phyloP scores from a whole-genome alignment of 2,797 vertebrate genomes.

The Echeneis naucrates region DNA sequence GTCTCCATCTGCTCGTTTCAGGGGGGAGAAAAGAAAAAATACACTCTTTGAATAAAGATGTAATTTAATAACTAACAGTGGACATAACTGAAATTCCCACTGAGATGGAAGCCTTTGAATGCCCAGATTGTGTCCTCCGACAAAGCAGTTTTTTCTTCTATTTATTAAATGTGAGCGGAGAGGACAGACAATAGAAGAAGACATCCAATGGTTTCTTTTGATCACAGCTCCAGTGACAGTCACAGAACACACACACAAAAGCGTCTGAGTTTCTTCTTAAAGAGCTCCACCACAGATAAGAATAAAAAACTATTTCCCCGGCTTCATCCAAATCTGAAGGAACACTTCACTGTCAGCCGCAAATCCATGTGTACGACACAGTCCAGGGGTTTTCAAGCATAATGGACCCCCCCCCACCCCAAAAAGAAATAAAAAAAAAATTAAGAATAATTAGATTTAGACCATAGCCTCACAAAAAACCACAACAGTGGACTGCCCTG shows the following conservation, averaged over 20 bases:
- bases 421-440: no score
- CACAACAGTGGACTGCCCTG: neutral
- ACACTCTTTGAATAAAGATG: neutral
- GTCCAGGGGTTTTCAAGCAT: constrained; percentile 10
- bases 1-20: neutral
- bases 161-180: no score
- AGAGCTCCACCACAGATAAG: neutral
- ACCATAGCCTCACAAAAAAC: constrained; percentile 27
- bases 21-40: no score
- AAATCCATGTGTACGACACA: neutral
- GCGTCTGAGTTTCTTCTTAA: neutral
- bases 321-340: neutral
- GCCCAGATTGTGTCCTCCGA: neutral
- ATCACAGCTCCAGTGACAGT: neutral
- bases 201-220: neutral
- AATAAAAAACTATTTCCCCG: neutral
- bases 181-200: neutral
- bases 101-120: constrained; percentile 13
- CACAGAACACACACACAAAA: neutral
- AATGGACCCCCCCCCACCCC: neutral
- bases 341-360: neutral
- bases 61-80: neutral
- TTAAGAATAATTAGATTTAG: constrained; percentile 38
- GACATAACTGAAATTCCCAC: neutral
- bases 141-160: neutral